Conservation (phyloP, 2,888 invertebrate genomes). For the Stenolophus ochropezus region DNA sequence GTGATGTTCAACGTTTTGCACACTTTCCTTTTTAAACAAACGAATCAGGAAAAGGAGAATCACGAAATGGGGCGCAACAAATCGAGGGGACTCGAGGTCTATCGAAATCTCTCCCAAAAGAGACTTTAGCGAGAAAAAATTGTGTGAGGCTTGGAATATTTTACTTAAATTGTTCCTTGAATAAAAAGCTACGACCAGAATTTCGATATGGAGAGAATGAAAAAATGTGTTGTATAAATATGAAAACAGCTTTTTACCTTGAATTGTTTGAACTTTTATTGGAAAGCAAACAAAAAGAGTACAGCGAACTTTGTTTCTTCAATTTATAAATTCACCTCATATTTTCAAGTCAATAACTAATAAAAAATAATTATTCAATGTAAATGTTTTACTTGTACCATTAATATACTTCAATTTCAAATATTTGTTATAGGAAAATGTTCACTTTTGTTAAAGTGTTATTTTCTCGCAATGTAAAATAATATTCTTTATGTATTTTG, state of each 20-base stretch:
- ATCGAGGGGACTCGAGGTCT: neutral
- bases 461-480: too few relatives aligned
- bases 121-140: slow-evolving; percentile 15
- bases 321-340: too few relatives aligned
- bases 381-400: too few relatives aligned
- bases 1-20: neutral
- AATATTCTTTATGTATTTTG: too few relatives aligned
- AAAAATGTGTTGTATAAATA: neutral
- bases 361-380: too few relatives aligned
- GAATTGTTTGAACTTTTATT: neutral
- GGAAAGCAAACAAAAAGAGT: neutral
- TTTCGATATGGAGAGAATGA: neutral
- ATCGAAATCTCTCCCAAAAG: slow-evolving; percentile 7
- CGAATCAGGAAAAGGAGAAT: neutral
- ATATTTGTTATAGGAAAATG: too few relatives aligned
- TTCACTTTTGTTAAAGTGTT: too few relatives aligned
- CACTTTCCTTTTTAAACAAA: neutral
- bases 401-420: too few relatives aligned
- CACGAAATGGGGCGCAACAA: slow-evolving; percentile 2
- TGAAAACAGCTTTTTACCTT: neutral
- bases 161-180: slow-evolving; percentile 11
- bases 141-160: slow-evolving; percentile 3
- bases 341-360: too few relatives aligned
- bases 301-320: too few relatives aligned
- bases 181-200: neutral